Conservation (phyloP, 2,113 vertebrate genomes). For the Nyctereutes procyonoides region DNA sequence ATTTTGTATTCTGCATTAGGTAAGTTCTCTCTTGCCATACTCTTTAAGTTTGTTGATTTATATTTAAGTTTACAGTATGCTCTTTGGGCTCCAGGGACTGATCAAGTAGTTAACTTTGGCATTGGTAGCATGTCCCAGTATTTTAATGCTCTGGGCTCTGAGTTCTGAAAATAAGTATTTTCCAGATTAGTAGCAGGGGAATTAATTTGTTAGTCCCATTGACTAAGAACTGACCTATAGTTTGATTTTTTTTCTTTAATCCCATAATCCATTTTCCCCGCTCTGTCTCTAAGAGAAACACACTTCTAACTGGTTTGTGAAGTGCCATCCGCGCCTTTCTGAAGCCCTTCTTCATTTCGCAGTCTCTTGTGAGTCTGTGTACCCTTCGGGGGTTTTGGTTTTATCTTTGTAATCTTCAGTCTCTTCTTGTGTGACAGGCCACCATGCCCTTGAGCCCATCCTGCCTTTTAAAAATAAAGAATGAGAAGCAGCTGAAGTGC, state of each 20-base stretch:
- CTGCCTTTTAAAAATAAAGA: conserved; percentile 85
- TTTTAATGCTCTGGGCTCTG: conserved; percentile 49
- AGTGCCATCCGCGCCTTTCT: not conserved
- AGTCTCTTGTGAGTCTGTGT: not conserved
- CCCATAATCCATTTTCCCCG: not conserved
- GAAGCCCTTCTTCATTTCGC: conserved; percentile 61
- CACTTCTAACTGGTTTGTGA: not conserved
- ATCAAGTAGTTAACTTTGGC: conserved; percentile 6
- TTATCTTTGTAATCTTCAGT: conserved; percentile 64
- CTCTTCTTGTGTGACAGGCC: conserved; percentile 65
- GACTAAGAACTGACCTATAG: not conserved
- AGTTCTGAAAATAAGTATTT: conserved; percentile 59
- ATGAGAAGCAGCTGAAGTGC: conserved; percentile 89
- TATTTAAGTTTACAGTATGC: not conserved
- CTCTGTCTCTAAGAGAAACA: not conserved
- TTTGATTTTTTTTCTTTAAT: conserved; percentile 37
- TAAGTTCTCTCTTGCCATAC: conserved; percentile 46
- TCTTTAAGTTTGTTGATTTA: conserved; percentile 37
- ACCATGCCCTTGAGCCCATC: conserved; percentile 87
- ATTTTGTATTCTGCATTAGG: conserved; percentile 38
- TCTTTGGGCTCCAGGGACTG: not conserved
- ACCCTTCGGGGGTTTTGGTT: conserved; percentile 42
- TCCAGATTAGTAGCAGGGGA: conserved; percentile 10
- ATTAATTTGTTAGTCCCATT: not conserved
- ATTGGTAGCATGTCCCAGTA: not conserved